Conservation (phyloP, 35 echinoderm and acorn worm genomes). For the Eucidaris tribuloides region DNA sequence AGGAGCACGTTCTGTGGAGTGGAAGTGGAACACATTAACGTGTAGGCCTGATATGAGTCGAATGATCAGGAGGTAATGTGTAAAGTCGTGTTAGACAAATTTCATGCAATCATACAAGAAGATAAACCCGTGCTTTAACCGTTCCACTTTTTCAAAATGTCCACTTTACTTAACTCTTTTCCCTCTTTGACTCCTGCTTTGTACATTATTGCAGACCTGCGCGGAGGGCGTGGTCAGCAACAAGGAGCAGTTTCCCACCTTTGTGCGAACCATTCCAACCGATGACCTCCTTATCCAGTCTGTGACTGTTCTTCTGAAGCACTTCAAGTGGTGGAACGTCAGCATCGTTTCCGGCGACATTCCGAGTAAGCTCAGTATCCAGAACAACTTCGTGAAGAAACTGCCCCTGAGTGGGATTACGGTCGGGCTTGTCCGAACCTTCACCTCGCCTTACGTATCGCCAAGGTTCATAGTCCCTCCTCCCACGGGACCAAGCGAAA, state of each 20-base stretch:
- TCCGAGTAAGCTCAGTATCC: neutral
- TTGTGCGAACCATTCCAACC: slow-evolving; percentile 76
- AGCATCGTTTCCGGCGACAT: slow-evolving; percentile 34
- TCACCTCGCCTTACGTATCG: neutral
- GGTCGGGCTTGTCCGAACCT: neutral
- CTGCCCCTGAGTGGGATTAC: neutral
- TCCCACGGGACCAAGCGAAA: neutral
- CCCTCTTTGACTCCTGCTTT: too few relatives aligned
- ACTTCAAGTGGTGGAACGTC: slow-evolving; percentile 79
- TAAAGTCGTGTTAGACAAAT: too few relatives aligned
- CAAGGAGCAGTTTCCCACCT: slow-evolving; percentile 78
- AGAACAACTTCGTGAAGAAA: neutral
- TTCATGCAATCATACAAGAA: too few relatives aligned
- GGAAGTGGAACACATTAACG: too few relatives aligned
- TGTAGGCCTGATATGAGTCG: too few relatives aligned
- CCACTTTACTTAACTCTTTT: too few relatives aligned
- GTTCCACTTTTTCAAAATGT: too few relatives aligned
- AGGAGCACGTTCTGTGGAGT: too few relatives aligned
- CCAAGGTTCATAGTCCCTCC: neutral
- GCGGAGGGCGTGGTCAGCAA: slow-evolving; percentile 68
- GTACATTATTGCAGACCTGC: too few relatives aligned
- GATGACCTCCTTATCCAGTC: slow-evolving; percentile 59
- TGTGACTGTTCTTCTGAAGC: slow-evolving; percentile 45
- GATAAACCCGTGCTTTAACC: too few relatives aligned
- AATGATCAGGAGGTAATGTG: too few relatives aligned